Evolutionary conservation across 2,797 vertebrate species (phyloP).

Genomic region (Gymnoscopelus braueri): DNA sequence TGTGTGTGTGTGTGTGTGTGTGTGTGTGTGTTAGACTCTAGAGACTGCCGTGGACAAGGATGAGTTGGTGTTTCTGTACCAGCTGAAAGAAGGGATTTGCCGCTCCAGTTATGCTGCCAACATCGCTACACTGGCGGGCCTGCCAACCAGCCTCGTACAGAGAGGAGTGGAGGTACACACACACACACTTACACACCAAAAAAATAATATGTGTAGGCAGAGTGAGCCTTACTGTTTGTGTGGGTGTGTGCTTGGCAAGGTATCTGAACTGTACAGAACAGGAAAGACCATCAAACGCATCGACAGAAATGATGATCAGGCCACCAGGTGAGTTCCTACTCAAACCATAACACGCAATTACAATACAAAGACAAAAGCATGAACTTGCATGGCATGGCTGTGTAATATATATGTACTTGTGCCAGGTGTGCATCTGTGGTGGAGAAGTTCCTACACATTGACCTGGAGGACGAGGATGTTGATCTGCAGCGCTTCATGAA

Average conservation of each 20-base stretch:
- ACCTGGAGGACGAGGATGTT: constrained; percentile 86
- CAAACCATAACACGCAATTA: constrained; percentile 5
- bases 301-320: constrained; percentile 77
- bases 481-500: constrained; percentile 87
- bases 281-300: constrained; percentile 82
- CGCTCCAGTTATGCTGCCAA: constrained; percentile 91
- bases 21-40: constrained; percentile 81
- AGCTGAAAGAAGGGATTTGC: constrained; percentile 90
- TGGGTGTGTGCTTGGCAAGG: constrained; percentile 68
- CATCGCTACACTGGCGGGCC: constrained; percentile 90
- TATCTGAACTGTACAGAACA: constrained; percentile 83
- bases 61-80: constrained; percentile 94
- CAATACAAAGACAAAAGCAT: not conserved
- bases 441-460: constrained; percentile 87
- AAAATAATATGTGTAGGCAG: constrained; percentile 11
- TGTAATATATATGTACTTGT: constrained; percentile 19
- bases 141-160: constrained; percentile 85
- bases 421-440: constrained; percentile 86
- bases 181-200: constrained; percentile 17
- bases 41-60: constrained; percentile 93
- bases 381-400: not conserved
- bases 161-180: constrained; percentile 89
- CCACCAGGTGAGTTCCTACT: constrained; percentile 73
- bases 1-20: constrained; percentile 35
- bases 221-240: constrained; percentile 8